Conservation (phyloP, 2,888 invertebrate species). For the Schizotus pectinicornis region DNA sequence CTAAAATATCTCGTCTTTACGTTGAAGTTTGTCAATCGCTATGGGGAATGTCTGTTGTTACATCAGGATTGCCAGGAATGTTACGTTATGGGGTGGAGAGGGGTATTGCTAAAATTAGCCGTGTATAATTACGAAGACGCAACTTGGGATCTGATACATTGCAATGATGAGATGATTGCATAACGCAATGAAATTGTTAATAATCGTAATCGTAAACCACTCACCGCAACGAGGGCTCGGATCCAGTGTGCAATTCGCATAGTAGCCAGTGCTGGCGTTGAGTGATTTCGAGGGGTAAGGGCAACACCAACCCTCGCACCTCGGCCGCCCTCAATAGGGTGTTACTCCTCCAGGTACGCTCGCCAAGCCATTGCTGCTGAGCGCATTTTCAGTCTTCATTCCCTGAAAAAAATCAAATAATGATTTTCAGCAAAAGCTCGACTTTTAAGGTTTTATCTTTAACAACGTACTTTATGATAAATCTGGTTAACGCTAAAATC, state of each 20-base stretch:
- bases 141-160: too few relatives aligned
- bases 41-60: too few relatives aligned
- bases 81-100: too few relatives aligned
- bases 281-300: conserved; percentile 59
- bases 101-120: too few relatives aligned
- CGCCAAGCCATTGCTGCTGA: conserved; percentile 17
- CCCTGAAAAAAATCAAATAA: conserved; percentile 27
- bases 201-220: conserved; percentile 44
- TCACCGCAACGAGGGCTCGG: conserved; percentile 79
- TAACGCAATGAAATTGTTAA: neutral
- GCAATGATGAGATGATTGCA: too few relatives aligned
- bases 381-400: neutral
- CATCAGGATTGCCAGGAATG: too few relatives aligned
- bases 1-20: too few relatives aligned
- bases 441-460: neutral
- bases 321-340: conserved; percentile 38
- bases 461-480: neutral
- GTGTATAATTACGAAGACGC: too few relatives aligned
- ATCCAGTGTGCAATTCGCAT: conserved; percentile 79
- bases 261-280: conserved; percentile 72
- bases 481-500: neutral
- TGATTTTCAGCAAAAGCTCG: neutral
- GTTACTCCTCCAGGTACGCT: conserved; percentile 34
- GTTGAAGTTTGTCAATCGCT: too few relatives aligned
- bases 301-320: conserved; percentile 49